A percentile compares a stretch with the other conserved stretches of the same genome.
Conservation (phyloP, 2,888 invertebrate species). For the Polydesmus complanatus region DNA sequence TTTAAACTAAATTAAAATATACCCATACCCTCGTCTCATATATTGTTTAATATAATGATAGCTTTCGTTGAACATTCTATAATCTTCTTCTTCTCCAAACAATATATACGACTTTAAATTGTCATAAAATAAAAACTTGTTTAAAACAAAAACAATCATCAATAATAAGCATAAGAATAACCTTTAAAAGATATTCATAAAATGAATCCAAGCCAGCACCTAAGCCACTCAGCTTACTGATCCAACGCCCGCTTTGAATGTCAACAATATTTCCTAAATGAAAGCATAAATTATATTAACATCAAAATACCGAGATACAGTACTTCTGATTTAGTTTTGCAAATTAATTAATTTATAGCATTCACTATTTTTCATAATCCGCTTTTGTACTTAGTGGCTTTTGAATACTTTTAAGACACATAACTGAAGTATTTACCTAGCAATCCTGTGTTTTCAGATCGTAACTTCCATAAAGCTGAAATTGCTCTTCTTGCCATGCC, state of each 20-base stretch:
- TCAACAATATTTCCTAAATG: conserved; percentile 44
- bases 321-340: not conserved
- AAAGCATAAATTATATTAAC: not conserved
- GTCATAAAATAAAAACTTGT: not conserved
- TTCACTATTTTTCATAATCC: too few relatives aligned
- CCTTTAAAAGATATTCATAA: conserved; percentile 49
- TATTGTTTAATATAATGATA: conserved; percentile 42
- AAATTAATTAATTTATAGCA: not conserved
- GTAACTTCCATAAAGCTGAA: conserved; percentile 39
- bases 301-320: not conserved
- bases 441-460: conserved; percentile 43
- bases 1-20: conserved; percentile 3
- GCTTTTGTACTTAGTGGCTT: not conserved
- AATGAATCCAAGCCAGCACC: conserved; percentile 49
- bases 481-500: conserved; percentile 42
- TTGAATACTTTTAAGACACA: not conserved
- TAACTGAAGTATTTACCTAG: conserved; percentile 33
- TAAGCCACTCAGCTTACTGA: conserved; percentile 42
- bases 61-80: conserved; percentile 43
- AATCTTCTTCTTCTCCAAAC: conserved; percentile 43
- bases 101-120: conserved; percentile 38
- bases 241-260: conserved; percentile 47
- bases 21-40: conserved; percentile 36
- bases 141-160: not conserved
- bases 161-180: conserved; percentile 29